Evolutionary conservation across 2,113 vertebrate species (phyloP).

Genomic region (Seriola aureovittata): DNA sequence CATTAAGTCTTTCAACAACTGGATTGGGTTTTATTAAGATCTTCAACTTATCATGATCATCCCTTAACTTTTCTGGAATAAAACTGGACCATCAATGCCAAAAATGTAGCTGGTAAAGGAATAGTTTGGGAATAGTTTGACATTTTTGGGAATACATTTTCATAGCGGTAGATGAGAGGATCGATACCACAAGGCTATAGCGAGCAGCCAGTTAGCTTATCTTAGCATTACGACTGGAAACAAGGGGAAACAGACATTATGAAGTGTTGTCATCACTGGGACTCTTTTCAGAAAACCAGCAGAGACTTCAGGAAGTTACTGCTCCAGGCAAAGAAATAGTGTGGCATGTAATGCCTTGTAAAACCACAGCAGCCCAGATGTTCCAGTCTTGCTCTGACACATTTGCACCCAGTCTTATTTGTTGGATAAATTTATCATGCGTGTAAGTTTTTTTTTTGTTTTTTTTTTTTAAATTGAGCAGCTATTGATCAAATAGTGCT

Average conservation of each 20-base stretch:
- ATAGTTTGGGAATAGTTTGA: conserved; percentile 10
- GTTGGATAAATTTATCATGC: not conserved
- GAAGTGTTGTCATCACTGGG: conserved; percentile 2
- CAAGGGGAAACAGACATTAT: not conserved
- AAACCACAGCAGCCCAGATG: conserved; percentile 10
- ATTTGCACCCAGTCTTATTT: not conserved
- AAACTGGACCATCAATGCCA: not conserved
- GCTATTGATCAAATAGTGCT: not conserved
- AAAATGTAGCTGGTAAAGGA: not conserved
- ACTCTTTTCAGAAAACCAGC: conserved; percentile 12
- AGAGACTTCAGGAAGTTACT: not conserved
- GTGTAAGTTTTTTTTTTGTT: not conserved
- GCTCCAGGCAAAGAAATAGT: not conserved
- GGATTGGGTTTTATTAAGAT: not conserved
- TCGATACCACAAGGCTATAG: not conserved
- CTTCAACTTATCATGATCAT: not conserved
- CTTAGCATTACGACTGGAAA: conserved; percentile 14
- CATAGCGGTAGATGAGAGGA: too few relatives aligned
- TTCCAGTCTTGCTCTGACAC: not conserved
- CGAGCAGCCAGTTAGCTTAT: not conserved
- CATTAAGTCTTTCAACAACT: not conserved
- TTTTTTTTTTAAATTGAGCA: not conserved
- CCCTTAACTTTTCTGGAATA: not conserved
- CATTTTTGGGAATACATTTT: not conserved
- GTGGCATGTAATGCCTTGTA: conserved; percentile 2